Evolutionary conservation across 92 coral and sea anemone species (phyloP).

Genomic region (Muricea muricata): DNA sequence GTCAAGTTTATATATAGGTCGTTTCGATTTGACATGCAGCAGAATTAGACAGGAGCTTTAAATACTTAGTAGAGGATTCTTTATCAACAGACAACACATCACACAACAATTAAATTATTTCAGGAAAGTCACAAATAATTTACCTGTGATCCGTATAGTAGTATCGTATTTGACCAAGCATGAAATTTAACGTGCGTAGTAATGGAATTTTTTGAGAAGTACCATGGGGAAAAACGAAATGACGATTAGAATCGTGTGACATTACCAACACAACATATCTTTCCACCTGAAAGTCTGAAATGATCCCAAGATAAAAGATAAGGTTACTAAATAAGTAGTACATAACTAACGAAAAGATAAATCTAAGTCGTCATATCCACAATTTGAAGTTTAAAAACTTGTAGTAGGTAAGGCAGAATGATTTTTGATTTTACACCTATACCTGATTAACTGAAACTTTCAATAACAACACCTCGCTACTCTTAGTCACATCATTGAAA

Average conservation of each 20-base stretch:
- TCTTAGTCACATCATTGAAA: slow-evolving; percentile 29
- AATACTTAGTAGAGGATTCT: no score
- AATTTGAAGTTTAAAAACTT: no score
- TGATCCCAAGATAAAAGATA: no score
- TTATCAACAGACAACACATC: not conserved
- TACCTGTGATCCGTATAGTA: slow-evolving; percentile 94
- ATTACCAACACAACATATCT: slow-evolving; percentile 19
- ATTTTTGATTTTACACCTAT: no score
- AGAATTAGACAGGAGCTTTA: no score
- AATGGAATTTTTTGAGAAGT: slow-evolving; percentile 52
- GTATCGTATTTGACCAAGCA: slow-evolving; percentile 67
- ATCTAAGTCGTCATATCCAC: no score
- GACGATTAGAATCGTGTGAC: slow-evolving; percentile 9
- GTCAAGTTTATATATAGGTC: no score
- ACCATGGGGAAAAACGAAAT: slow-evolving; percentile 62
- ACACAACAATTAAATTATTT: not conserved
- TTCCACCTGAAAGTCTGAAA: no score
- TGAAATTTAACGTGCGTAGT: slow-evolving; percentile 65
- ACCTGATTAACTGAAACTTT: slow-evolving; percentile 3
- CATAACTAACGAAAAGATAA: no score
- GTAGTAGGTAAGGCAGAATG: no score
- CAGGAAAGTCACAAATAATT: no score
- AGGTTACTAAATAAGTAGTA: not conserved
- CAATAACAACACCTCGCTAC: slow-evolving; percentile 1
- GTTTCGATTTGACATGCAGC: no score